phyloP scores from a whole-genome alignment of 2,888 invertebrate genomes.

The Drosophila buzzatii region DNA sequence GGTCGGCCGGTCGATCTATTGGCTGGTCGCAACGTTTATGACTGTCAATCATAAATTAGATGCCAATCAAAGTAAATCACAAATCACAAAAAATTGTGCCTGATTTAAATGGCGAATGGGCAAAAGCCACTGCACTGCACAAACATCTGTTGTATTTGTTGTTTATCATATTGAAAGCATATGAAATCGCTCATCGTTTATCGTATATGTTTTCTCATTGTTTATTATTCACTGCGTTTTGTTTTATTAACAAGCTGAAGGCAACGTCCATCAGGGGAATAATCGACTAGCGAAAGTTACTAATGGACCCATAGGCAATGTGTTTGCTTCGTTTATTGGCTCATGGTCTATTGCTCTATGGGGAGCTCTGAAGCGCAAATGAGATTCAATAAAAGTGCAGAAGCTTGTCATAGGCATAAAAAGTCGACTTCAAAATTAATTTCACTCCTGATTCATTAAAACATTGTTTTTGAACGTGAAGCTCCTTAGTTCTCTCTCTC shows the following conservation, averaged over 20 bases:
- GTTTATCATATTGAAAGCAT: slow-evolving; percentile 37
- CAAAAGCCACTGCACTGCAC: slow-evolving; percentile 35
- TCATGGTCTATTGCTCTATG: not conserved
- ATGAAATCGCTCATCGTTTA: slow-evolving; percentile 36
- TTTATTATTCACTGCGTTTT: slow-evolving; percentile 19
- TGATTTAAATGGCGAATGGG: slow-evolving; percentile 65
- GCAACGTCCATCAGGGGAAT: slow-evolving; percentile 24
- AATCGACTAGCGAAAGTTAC: slow-evolving; percentile 19
- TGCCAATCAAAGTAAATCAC: slow-evolving; percentile 77
- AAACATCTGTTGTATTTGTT: slow-evolving; percentile 29
- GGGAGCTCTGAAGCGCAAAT: not conserved
- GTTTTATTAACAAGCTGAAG: slow-evolving; percentile 13
- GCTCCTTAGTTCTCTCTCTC: not conserved
- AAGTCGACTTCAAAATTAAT: not conserved
- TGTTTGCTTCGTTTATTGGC: not conserved
- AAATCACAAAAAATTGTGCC: slow-evolving; percentile 58
- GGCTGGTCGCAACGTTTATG: slow-evolving; percentile 63
- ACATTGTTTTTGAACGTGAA: not conserved
- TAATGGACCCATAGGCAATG: slow-evolving; percentile 14
- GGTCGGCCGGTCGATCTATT: slow-evolving; percentile 21
- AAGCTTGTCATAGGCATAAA: not conserved
- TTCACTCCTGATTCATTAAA: not conserved
- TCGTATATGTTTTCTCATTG: slow-evolving; percentile 15
- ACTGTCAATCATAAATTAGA: slow-evolving; percentile 81
- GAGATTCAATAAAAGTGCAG: not conserved